Evolutionary conservation across 2,888 invertebrate genomes (phyloP), one percentile per base, ranked within the genome.

Genomic region (Seira musarum): DNA sequence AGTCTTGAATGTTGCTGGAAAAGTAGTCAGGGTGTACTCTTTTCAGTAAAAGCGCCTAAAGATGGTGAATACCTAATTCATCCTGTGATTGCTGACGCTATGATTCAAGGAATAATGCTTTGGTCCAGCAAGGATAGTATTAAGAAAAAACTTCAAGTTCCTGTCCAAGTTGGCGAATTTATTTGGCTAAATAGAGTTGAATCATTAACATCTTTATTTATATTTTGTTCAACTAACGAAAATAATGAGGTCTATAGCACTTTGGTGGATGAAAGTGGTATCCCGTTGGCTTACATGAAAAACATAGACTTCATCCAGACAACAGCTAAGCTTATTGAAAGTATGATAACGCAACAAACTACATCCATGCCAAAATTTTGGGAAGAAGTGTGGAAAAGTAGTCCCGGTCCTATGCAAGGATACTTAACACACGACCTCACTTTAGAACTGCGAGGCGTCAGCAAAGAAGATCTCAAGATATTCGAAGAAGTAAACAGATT

Each of bases 11-110:
- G 10, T 2, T 19, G 25, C 6, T 78, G 78, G 78, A 57, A 22
- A 24, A 57, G 35, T 19, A n/a, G 53, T 6, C 19, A 22, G 8
- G 67, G 2, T 3, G 57, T 57, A 13, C 17, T 57, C 10, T 3
- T n/a, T 5, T n/a, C 57, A 19, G 66, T 80, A 6, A 72, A 72
- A 35, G 17, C 40, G 5, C 71, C 63, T 1, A 30, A 60, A 5
- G 64, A 60, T 13, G 0, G 53, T 2, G 21, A 30, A 5, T 63
- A 81, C 64, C 10, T 83, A 1, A 46, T 78, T 22, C 83, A 83
- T 63, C 83, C 83, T 0, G 77, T 83, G 1, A 49, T 83, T 6
- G 24, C 49, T 1, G 83, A 80, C 49, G 65, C 74, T 0, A 22
- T 77, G 53, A 77, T 77, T 22, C 77, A 77, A 24, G 25, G 67